A percentile compares a stretch with the other conserved stretches of the same genome.
phyloP scores from a whole-genome alignment of 2,888 invertebrate species.

The Onchidella celtica region DNA sequence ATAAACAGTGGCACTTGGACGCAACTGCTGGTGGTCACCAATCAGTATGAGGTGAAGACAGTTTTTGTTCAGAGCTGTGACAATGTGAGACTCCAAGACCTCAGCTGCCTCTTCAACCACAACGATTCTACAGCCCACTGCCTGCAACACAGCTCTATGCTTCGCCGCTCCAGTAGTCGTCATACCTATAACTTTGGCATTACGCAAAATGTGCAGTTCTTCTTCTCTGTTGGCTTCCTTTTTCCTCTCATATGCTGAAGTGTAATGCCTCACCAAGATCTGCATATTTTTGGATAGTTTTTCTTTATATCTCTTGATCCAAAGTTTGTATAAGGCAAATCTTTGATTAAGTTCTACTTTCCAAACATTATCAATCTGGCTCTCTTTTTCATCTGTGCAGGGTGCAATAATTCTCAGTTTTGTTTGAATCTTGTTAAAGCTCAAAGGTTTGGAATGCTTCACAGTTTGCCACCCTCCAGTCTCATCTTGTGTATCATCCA shows the following conservation, averaged over 20 bases:
- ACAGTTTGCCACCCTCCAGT: not conserved
- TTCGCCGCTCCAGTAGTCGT: constrained; percentile 78
- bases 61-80: constrained; percentile 86
- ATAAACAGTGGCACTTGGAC: constrained; percentile 87
- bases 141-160: constrained; percentile 65
- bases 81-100: constrained; percentile 91
- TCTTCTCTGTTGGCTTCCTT: constrained; percentile 60
- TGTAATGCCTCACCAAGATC: constrained; percentile 55
- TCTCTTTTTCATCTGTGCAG: constrained; percentile 57
- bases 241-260: constrained; percentile 50
- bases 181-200: constrained; percentile 72
- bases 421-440: not conserved
- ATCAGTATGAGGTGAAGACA: constrained; percentile 91
- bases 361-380: constrained; percentile 63
- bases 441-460: not conserved
- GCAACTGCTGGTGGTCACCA: constrained; percentile 90
- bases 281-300: constrained; percentile 52
- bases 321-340: constrained; percentile 80
- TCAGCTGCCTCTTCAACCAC: constrained; percentile 91
- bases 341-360: constrained; percentile 68
- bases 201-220: constrained; percentile 64
- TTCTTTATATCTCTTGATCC: constrained; percentile 69
- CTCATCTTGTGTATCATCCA: not conserved
- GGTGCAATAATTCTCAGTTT: constrained; percentile 22
- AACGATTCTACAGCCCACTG: constrained; percentile 78